Conservation (phyloP, 2,797 vertebrate species). For the Paedocypris micromegethes region DNA sequence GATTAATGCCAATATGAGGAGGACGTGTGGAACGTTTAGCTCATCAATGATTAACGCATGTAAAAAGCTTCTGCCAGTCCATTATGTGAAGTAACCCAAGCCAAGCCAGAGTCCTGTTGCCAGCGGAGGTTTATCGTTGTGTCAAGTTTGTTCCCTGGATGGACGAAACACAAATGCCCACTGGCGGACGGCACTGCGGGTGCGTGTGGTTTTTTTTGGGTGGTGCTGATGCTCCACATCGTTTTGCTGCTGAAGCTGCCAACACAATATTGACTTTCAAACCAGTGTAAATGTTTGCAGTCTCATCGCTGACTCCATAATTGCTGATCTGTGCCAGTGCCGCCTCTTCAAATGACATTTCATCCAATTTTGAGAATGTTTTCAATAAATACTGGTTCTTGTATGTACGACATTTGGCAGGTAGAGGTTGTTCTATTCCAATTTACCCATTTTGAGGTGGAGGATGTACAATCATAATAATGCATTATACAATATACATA, state of each 20-base stretch:
- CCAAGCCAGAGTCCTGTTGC: constrained; percentile 23
- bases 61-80: background rate
- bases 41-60: constrained; percentile 31
- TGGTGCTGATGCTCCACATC: constrained; percentile 28
- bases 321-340: background rate
- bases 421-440: too few relatives aligned
- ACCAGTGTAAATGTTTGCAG: constrained; percentile 40
- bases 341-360: background rate
- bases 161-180: constrained; percentile 33
- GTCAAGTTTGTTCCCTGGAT: constrained; percentile 17
- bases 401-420: too few relatives aligned
- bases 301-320: constrained; percentile 5
- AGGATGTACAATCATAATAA: too few relatives aligned
- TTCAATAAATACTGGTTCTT: background rate
- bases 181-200: constrained; percentile 40
- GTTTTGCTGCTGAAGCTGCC: constrained; percentile 9
- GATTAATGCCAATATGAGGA: background rate
- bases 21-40: constrained; percentile 22
- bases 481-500: too few relatives aligned
- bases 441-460: too few relatives aligned
- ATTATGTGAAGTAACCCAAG: constrained; percentile 33
- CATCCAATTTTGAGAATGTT: too few relatives aligned
- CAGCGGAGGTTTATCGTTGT: constrained; percentile 34
- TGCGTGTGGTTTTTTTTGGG: constrained; percentile 31
- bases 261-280: constrained; percentile 52